Evolutionary conservation across 2,113 vertebrate genomes (phyloP), one percentile per base, ranked within the genome.

Genomic region (Hiodon tergisus): DNA sequence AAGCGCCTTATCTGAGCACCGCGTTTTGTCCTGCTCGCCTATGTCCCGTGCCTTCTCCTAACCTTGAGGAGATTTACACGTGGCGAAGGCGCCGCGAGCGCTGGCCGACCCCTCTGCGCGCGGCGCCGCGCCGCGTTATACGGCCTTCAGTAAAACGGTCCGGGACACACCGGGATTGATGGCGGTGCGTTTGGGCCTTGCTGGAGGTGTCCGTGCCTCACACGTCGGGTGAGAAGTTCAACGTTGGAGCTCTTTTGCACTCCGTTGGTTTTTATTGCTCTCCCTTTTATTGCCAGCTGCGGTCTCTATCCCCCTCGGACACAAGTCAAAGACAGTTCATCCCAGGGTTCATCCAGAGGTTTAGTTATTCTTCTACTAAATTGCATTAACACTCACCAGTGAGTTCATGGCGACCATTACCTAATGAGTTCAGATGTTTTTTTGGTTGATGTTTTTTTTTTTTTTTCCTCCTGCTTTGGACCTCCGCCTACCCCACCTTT

Each of bases 351-450:
- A 67, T 74, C 63, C 52, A 63, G 73, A 74, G 73, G 73, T 67
- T 74, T 74, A 74, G 73, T 74, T 74, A 74, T 74, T 74, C 52
- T 74, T 74, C 73, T 67, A 74, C 73, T 57, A 74, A 74, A 74
- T 67, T 65, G 62, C 67, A 74, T 74, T 74, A 74, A 74, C 73
- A 67, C 62, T 74, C 73, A 48, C 62, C 63, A 67, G 67, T 74
- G 73, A 74, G 50, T 67, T 58, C 67, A 52, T 53, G 63, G 48
- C 55, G 51, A n/a, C 62, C 31, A 47, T 74, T 74, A 67, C 73
- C 73, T 67, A 4, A 17, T 65, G 63, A 66, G 73, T 67, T 74
- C 67, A 16, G 67, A 55, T 52, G 62, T 55, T 31, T 74, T 74
- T n/a, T n/a, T n/a, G n/a, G n/a, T n/a, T n/a, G n/a, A n/a, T n/a